Evolutionary conservation across 2,888 invertebrate genomes (phyloP).

Genomic region (Cheilosia grossa): DNA sequence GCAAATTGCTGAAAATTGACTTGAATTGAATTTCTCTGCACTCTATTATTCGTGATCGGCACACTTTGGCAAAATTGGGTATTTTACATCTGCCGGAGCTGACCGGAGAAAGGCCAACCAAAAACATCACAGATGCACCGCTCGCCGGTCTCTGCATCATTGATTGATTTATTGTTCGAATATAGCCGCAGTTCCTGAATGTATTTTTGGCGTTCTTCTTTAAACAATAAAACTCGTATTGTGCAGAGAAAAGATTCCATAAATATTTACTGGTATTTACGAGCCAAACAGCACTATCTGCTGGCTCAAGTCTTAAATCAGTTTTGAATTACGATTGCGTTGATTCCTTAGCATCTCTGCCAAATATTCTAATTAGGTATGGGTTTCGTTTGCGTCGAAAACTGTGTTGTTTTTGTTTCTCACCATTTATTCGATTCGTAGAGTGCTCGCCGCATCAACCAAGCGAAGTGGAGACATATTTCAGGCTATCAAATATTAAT

Average conservation of each 20-base stretch:
- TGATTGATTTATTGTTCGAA: slow-evolving; percentile 8
- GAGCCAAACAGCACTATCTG: neutral
- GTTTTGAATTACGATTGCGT: neutral
- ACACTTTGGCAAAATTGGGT: slow-evolving; percentile 28
- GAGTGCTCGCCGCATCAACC: neutral
- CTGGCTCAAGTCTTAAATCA: neutral
- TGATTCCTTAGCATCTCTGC: neutral
- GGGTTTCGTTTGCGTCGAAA: neutral
- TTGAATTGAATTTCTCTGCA: slow-evolving; percentile 47
- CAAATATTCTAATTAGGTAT: neutral
- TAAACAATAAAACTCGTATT: neutral
- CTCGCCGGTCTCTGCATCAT: neutral
- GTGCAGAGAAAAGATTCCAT: neutral
- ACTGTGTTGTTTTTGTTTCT: neutral
- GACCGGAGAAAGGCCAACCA: neutral
- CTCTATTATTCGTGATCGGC: slow-evolving; percentile 53
- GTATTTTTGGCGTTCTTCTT: neutral
- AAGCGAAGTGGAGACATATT: slow-evolving; percentile 1
- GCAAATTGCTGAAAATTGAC: slow-evolving; percentile 50
- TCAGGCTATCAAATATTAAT: slow-evolving; percentile 22
- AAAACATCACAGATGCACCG: neutral
- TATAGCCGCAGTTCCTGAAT: neutral
- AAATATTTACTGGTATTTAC: neutral
- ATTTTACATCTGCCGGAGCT: slow-evolving; percentile 31
- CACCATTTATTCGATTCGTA: neutral